Evolutionary conservation across 2,888 invertebrate species (phyloP), one percentile per base, ranked within the genome.

Genomic region (Plagodis dolabraria): DNA sequence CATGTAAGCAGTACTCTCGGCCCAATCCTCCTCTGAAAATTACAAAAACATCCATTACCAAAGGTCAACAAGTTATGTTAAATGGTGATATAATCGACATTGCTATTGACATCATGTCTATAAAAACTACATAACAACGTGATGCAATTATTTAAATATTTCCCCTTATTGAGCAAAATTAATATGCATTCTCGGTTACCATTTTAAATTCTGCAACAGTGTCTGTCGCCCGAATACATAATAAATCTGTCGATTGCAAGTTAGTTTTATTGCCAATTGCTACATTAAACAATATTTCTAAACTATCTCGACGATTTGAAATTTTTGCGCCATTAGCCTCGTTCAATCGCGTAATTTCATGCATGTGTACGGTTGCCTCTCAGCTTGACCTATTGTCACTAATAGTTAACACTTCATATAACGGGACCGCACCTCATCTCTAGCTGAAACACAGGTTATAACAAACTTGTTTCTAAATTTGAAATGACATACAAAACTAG

Each of bases 11-110:
- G 94, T 94, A 69, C 95, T 94, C 64, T 94, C 94, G 48, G 94
- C 95, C 96, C 96, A 96, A 77, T 96, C 96, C 75, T 96, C 96
- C 87, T 96, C 96, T 96, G 94, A 7, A 94, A 76, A 50, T 68
- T 68, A 74, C 67, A 50, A 76, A 66, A 22, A 40, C 33, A 12
- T 60, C 33, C 57, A 38, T 52, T 47, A 40, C 22, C 35, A 58
- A 55, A 33, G 45, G 22, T 42, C 12, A 12, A 47, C 53, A 34
- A 44, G 52, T 47, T 56, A 55, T 60, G 47, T 47, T 52, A 54
- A 57, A 54, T 56, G 51, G 54, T 70, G 47, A 68, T 58, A 63
- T 70, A 69, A 64, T 47, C 53, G 60, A 63, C 65, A 65, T 64
- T 69, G 68, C 56, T 64, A 69, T 67, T 69, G 69, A 64, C 59